Evolutionary conservation across 2,888 invertebrate species (phyloP), one percentile per base, ranked within the genome.

Genomic region (Acleris laterana): DNA sequence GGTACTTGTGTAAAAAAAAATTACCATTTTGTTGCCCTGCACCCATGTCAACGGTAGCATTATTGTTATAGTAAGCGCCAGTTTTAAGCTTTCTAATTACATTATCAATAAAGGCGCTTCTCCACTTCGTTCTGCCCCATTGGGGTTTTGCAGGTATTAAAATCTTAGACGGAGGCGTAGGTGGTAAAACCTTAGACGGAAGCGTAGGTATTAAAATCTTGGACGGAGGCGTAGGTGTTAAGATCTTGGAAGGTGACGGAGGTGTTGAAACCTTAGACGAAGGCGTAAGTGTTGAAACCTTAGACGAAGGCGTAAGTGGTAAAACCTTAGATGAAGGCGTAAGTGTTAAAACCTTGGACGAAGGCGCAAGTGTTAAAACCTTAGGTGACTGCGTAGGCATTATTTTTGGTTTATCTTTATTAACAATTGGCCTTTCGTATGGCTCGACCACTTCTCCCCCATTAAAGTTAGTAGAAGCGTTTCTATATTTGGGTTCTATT

Each of bases 21-120:
- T 25, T 56, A 57, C 57, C 57, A 5, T 11, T 9, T 9, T 11
- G 44, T 25, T 11, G n/a, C 16, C 13, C n/a, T 46, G 11, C 6
- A 13, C 17, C n/a, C 5, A 22, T 11, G 4, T 57, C 46, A 20
- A 51, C 19, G 6, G 13, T 65, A 62, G 84, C 85, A 55, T 81
- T 77, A 62, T 70, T 84, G 63, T 38, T 13, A 38, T 85, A 90
- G 75, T 91, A 91, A 61, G 81, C 80, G 51, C 92, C 92, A 69
- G 69, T 80, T 57, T 80, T 83, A 25, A 92, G 80, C 69, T 90
- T 90, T 63, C 74, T 84, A 48, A 91, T 87, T 17, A 92, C 82
- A 65, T 82, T 89, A n/a, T 92, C 92, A 59, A 91, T 85, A 57
- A 89, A 85, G 56, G 90, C 88, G 72, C 83, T 89, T 0, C 86